phyloP scores from a whole-genome alignment of 2,888 invertebrate species.

The Linnaemya tessellans region DNA sequence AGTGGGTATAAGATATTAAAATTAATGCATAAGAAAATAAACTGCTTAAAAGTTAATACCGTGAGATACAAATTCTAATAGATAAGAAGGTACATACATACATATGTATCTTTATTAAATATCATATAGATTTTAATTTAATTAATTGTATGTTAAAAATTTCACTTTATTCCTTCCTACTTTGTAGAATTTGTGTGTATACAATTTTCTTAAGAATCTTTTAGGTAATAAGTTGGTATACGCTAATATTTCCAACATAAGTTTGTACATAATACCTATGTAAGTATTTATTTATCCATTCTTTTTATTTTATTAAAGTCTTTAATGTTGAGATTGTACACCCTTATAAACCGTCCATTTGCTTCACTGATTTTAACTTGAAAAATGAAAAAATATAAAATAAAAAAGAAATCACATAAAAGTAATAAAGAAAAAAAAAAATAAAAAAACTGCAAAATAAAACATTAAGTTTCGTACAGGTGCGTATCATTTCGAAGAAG shows the following conservation, averaged over 20 bases:
- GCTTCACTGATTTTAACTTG: slow-evolving; percentile 68
- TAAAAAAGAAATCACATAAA: slow-evolving; percentile 40
- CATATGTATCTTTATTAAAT: no score
- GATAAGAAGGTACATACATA: no score
- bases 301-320: slow-evolving; percentile 50
- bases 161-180: neutral
- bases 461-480: slow-evolving; percentile 46
- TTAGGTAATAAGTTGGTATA: slow-evolving; percentile 41
- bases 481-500: neutral
- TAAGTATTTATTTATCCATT: slow-evolving; percentile 2
- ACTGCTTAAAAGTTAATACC: neutral
- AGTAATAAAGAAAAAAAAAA: slow-evolving; percentile 34
- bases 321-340: slow-evolving; percentile 63
- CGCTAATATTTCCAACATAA: slow-evolving; percentile 43
- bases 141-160: neutral
- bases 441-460: slow-evolving; percentile 22
- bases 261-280: slow-evolving; percentile 10
- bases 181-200: slow-evolving; percentile 30
- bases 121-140: no score
- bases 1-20: neutral
- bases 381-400: slow-evolving; percentile 58
- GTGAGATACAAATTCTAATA: neutral
- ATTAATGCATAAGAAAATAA: slow-evolving; percentile 2
- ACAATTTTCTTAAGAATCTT: slow-evolving; percentile 61
- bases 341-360: slow-evolving; percentile 70